Conservation (phyloP, 1,140 invertebrate species). For the Pygmarrhopalites habei region DNA sequence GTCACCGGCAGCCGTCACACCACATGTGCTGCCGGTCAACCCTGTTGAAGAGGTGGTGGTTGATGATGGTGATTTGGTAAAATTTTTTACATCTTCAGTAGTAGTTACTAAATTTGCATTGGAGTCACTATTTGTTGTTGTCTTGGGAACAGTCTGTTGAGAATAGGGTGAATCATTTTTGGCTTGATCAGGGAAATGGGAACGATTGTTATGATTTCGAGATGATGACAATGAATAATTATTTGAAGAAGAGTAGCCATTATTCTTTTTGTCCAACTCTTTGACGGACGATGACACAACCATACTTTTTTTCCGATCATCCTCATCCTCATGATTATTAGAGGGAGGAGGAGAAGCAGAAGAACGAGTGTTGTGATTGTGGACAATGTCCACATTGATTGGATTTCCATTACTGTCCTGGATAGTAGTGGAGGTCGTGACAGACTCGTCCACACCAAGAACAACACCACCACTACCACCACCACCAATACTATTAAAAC, state of each 20-base stretch:
- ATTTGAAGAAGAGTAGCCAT: too few relatives aligned
- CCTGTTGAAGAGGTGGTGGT: neutral
- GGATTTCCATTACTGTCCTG: constrained; percentile 35
- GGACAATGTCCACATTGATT: constrained; percentile 11
- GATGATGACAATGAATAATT: too few relatives aligned
- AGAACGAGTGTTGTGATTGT: too few relatives aligned
- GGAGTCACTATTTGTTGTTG: neutral
- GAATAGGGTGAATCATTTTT: too few relatives aligned
- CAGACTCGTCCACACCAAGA: neutral
- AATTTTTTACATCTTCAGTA: neutral
- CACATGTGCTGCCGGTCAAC: neutral
- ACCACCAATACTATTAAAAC: neutral
- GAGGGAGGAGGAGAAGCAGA: too few relatives aligned
- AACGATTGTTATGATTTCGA: too few relatives aligned
- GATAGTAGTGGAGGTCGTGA: neutral
- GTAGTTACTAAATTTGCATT: too few relatives aligned
- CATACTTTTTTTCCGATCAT: too few relatives aligned
- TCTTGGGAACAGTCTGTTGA: too few relatives aligned
- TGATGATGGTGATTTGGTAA: neutral
- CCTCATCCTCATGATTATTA: neutral
- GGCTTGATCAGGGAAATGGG: too few relatives aligned
- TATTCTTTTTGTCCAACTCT: too few relatives aligned
- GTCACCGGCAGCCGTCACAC: neutral
- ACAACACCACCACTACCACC: neutral
- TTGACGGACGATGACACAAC: too few relatives aligned